These are phyloP conservation scores for Gracilinanus agilis DNA, from an alignment of 2,113 vertebrate genomes.

Conservation along the genomic window DNA sequence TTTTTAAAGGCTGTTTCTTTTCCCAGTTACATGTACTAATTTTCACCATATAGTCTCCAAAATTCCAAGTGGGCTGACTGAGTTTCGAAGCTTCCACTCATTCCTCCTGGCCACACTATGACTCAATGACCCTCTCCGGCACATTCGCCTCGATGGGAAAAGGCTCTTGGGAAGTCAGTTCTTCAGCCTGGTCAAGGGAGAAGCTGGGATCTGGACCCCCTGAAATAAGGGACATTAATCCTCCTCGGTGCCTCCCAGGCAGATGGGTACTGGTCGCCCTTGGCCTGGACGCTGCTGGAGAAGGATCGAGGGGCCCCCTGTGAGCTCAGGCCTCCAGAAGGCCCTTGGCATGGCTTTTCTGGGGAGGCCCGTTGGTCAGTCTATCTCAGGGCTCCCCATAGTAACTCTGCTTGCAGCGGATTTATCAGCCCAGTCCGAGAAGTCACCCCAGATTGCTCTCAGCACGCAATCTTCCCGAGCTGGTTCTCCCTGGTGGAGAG, in stretches of 20 bases:
- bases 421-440: neutral
- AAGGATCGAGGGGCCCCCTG: neutral
- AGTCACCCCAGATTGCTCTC: neutral
- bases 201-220: too few species aligned
- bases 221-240: neutral
- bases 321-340: too few species aligned
- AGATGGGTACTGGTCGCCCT: neutral
- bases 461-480: neutral
- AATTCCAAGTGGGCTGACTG: too few species aligned
- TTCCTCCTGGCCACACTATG: neutral
- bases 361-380: neutral
- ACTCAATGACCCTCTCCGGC: neutral
- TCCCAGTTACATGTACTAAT: too few species aligned
- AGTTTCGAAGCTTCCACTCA: neutral
- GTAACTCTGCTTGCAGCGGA: neutral
- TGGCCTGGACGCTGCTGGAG: neutral
- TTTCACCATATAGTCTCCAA: too few species aligned
- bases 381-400: neutral
- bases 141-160: neutral
- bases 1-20: too few species aligned
- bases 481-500: neutral
- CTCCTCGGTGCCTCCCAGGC: neutral
- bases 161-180: neutral
- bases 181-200: neutral
- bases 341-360: neutral